Percentiles rank a stretch among this genome's conserved stretches.
Evolutionary conservation across 2,797 vertebrate genomes (phyloP).

Genomic region (Hozukius guyotensis): DNA sequence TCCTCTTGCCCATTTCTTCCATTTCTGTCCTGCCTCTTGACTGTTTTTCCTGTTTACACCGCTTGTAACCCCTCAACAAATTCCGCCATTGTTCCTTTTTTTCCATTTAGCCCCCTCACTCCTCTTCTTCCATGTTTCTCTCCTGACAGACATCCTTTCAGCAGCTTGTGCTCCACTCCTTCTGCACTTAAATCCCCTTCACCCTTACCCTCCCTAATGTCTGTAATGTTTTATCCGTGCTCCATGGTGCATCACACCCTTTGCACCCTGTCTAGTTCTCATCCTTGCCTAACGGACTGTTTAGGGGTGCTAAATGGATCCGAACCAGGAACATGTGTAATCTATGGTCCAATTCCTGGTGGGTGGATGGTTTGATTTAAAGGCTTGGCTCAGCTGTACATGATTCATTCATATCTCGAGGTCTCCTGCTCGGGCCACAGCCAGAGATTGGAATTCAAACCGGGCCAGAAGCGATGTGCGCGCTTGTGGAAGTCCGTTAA

Average conservation of each 20-base stretch:
- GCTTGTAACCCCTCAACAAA: slow-evolving; percentile 5
- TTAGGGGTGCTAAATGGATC: slow-evolving; percentile 57
- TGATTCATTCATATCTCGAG: slow-evolving; percentile 40
- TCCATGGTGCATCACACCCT: neutral
- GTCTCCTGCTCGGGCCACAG: slow-evolving; percentile 28
- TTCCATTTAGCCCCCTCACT: neutral
- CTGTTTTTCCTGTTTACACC: slow-evolving; percentile 37
- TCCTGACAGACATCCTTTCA: neutral
- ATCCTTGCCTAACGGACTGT: slow-evolving; percentile 39
- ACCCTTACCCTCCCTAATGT: neutral
- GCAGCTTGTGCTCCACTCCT: neutral
- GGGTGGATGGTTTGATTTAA: slow-evolving; percentile 52
- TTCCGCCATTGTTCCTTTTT: neutral
- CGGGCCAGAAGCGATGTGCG: slow-evolving; percentile 23
- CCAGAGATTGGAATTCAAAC: slow-evolving; percentile 17
- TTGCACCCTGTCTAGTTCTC: slow-evolving; percentile 16
- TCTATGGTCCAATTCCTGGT: slow-evolving; percentile 2
- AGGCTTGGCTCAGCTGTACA: slow-evolving; percentile 14
- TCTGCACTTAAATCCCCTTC: slow-evolving; percentile 11
- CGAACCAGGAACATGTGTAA: slow-evolving; percentile 46
- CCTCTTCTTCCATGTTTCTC: slow-evolving; percentile 1
- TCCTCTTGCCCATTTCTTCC: slow-evolving; percentile 14
- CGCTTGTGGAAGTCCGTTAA: slow-evolving; percentile 25
- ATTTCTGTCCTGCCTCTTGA: slow-evolving; percentile 15
- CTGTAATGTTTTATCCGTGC: neutral